phyloP scores from a whole-genome alignment of 2,113 vertebrate species.

The Phalacrocorax carbo region DNA sequence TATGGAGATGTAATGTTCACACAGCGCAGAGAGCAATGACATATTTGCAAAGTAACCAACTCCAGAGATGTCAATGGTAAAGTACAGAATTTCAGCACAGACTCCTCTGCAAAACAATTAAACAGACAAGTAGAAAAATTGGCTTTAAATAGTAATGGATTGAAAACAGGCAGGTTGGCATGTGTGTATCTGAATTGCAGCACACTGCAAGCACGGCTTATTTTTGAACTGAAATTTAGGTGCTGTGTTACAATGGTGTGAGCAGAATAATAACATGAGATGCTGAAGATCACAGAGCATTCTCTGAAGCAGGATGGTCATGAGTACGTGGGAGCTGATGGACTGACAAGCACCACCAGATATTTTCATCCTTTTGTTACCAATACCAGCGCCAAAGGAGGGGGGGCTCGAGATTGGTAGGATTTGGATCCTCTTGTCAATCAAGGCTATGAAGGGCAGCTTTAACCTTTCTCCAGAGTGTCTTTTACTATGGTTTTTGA shows the following conservation, averaged over 20 bases:
- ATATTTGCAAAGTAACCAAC: background rate
- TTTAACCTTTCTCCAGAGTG: background rate
- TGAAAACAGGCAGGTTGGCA: background rate
- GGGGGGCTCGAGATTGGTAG: accelerated
- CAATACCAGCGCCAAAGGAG: background rate
- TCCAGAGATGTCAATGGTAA: background rate
- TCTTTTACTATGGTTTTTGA: background rate
- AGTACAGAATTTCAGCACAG: background rate
- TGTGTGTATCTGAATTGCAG: accelerated
- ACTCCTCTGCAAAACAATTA: background rate
- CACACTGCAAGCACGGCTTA: background rate
- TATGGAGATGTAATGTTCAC: background rate
- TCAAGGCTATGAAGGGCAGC: background rate
- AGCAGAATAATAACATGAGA: background rate
- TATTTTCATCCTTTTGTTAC: background rate
- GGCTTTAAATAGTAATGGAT: background rate
- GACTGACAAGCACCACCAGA: background rate
- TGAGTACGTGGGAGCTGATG: background rate
- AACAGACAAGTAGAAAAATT: background rate
- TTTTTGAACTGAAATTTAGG: background rate
- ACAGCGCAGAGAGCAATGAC: background rate
- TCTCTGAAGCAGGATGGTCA: background rate
- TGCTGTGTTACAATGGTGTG: background rate
- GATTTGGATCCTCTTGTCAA: background rate
- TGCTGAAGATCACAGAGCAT: background rate